phyloP scores from a whole-genome alignment of 1,140 invertebrate genomes.

The Brachionus koreanus region DNA sequence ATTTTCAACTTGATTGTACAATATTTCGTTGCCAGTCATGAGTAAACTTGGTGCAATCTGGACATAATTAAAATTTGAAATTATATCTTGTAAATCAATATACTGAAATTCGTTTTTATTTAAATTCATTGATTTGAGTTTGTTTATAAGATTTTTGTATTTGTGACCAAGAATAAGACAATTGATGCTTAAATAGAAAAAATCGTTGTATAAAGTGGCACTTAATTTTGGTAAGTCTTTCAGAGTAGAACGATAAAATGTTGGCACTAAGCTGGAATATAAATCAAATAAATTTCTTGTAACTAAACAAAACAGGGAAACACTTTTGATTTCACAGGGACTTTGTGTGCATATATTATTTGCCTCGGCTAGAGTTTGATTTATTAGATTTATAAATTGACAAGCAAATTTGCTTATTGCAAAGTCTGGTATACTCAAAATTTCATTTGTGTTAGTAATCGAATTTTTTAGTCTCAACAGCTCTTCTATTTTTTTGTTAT shows the following conservation, averaged over 20 bases:
- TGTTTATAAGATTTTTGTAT: background rate
- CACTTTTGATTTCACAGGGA: slow-evolving; percentile 4
- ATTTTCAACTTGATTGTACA: slow-evolving; percentile 6
- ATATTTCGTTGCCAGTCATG: background rate
- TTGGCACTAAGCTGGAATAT: slow-evolving; percentile 10
- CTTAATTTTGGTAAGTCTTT: slow-evolving; percentile 23
- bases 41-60: background rate
- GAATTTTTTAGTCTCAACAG: background rate
- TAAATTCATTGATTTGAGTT: background rate
- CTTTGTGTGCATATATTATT: background rate
- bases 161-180: slow-evolving; percentile 8
- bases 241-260: background rate
- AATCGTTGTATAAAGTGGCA: slow-evolving; percentile 34
- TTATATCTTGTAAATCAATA: slow-evolving; percentile 22
- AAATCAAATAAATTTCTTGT: slow-evolving; percentile 22
- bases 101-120: background rate
- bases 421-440: slow-evolving; percentile 5
- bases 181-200: slow-evolving; percentile 15
- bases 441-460: background rate
- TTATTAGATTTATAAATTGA: background rate
- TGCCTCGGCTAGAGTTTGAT: slow-evolving; percentile 14
- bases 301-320: slow-evolving; percentile 18
- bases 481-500: background rate
- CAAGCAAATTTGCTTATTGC: background rate
- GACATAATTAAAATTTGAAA: slow-evolving; percentile 21